phyloP scores from a whole-genome alignment of 2,113 vertebrate genomes.

The Chamaea fasciata region DNA sequence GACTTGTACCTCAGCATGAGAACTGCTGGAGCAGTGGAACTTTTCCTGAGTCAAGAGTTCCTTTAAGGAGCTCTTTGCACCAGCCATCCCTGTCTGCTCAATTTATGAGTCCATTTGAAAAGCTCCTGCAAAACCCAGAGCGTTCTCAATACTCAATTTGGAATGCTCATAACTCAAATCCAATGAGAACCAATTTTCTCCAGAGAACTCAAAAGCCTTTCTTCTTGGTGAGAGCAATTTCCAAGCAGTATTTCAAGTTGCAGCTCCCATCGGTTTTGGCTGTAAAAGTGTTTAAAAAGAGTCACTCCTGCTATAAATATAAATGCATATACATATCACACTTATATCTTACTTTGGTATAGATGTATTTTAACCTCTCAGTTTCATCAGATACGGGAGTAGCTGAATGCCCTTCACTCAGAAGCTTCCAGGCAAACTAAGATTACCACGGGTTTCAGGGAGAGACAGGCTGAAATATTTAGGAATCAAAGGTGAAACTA shows the following conservation, averaged over 20 bases:
- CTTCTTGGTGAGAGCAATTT: background rate
- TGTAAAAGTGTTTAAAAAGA: background rate
- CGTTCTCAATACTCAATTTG: background rate
- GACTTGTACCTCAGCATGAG: background rate
- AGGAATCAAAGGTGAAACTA: background rate
- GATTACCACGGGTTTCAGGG: background rate
- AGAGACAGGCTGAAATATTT: background rate
- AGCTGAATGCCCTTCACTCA: background rate
- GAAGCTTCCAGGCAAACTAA: background rate
- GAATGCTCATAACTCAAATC: slow-evolving; percentile 20
- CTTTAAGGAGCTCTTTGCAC: background rate
- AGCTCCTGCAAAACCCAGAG: background rate
- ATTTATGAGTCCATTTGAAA: background rate
- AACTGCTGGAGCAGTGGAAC: background rate
- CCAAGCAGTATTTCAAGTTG: background rate
- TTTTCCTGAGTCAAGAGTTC: background rate
- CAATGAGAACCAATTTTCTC: slow-evolving; percentile 3
- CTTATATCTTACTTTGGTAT: background rate
- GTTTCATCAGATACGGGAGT: background rate
- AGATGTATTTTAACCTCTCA: background rate
- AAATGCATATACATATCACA: background rate
- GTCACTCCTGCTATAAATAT: background rate
- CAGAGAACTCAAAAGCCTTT: background rate
- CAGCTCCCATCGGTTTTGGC: background rate
- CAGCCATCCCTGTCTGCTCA: background rate